These are phyloP conservation scores for Dendrocincla tyrannina DNA, from an alignment of 2,797 vertebrate species.

Conservation along the genomic window DNA sequence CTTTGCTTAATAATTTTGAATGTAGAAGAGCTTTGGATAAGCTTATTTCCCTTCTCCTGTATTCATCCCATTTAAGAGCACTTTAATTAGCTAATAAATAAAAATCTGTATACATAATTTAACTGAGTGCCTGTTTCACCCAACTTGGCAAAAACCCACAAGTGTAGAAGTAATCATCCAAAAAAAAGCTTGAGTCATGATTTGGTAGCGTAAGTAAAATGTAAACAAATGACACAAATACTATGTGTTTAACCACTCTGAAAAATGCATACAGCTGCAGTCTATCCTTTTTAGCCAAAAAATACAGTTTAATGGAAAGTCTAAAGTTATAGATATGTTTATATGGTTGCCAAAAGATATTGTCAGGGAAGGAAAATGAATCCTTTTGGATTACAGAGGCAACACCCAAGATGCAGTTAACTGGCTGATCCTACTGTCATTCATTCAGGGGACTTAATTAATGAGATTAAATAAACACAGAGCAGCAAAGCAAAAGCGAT, in stretches of 20 bases:
- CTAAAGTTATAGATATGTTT: neutral
- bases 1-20: neutral
- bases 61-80: neutral
- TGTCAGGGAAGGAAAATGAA: neutral
- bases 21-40: neutral
- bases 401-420: neutral
- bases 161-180: neutral
- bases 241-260: neutral
- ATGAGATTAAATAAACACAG: neutral
- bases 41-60: neutral
- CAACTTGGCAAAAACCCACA: neutral
- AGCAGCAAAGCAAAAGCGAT: neutral
- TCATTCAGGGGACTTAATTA: neutral
- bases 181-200: neutral
- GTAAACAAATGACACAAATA: neutral
- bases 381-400: neutral
- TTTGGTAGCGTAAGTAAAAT: neutral
- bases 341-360: neutral
- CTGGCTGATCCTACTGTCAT: neutral
- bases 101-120: neutral
- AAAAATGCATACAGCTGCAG: neutral
- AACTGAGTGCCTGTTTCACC: neutral
- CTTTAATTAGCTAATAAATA: conserved; percentile 22
- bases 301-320: neutral
- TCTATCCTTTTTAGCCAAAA: neutral